Percentiles rank a stretch among this genome's conserved stretches.
Evolutionary conservation across 1,140 invertebrate genomes (phyloP).

Genomic region (Trichomalopsis sarcophagae): DNA sequence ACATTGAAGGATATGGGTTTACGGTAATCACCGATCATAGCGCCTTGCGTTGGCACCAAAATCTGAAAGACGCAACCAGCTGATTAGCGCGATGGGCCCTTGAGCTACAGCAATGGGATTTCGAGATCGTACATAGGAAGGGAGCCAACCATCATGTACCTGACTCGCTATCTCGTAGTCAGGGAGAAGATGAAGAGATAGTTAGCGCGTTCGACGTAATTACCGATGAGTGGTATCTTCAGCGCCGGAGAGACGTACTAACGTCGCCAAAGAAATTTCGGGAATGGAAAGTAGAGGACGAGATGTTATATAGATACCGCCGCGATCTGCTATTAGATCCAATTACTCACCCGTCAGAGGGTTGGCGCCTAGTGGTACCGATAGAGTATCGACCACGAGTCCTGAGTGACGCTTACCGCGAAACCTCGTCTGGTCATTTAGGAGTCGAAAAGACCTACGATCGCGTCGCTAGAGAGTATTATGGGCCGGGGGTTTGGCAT

Average conservation of each 20-base stretch:
- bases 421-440: slow-evolving; percentile 49
- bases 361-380: slow-evolving; percentile 50
- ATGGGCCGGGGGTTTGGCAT: slow-evolving; percentile 50
- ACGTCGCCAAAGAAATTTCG: slow-evolving; percentile 16
- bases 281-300: slow-evolving; percentile 34
- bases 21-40: slow-evolving; percentile 73
- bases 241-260: background rate
- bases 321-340: slow-evolving; percentile 1
- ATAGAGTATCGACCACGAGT: background rate
- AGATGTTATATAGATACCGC: background rate
- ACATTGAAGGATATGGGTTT: slow-evolving; percentile 56
- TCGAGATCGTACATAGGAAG: slow-evolving; percentile 63
- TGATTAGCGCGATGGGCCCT: slow-evolving; percentile 67
- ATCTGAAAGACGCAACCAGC: slow-evolving; percentile 68
- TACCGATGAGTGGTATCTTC: background rate
- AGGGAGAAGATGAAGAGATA: background rate
- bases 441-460: slow-evolving; percentile 54
- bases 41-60: slow-evolving; percentile 72
- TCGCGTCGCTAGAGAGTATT: slow-evolving; percentile 51
- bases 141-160: background rate
- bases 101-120: no score
- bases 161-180: background rate
- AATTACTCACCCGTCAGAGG: background rate
- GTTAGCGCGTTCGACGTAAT: background rate
- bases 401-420: no score